Evolutionary conservation across 2,797 vertebrate species (phyloP), one percentile per base, ranked within the genome.

Genomic region (Schizopygopsis pylzovi): DNA sequence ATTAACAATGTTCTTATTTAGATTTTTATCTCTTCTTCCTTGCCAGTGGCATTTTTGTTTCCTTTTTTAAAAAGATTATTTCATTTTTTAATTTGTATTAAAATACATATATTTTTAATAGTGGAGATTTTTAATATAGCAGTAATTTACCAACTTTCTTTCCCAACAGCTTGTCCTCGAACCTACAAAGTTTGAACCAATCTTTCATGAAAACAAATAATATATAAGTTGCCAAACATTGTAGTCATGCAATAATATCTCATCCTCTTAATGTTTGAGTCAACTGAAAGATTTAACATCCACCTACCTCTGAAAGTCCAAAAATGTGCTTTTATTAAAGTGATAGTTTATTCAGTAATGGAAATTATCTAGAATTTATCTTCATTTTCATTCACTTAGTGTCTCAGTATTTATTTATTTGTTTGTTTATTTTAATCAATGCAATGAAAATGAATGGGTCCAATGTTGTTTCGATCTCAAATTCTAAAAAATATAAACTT

Each of bases 391-490:
- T 4, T 2, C 15, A 25, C 8, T 8, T 7, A 45, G 15, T 72
- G 41, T 15, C 11, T 45, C 70, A 8, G 22, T 25, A 43, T 43
- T 43, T 43, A 4, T 28, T 33, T 18, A 7, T 49, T 67, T 45
- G 43, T 28, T 52, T 18, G 7, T 49, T 67, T 16, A 9, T 37
- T 67, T 67, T 67, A 20, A 47, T 37, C 25, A 43, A 9, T 37
- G 49, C 47, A 54, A 12, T 76, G 9, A 54, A 20, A 12, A 76
- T 33, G 4, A 37, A 33, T 6, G 20, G 28, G 28, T 37, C 9
- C 28, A 54, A 13, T 76, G 6, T 77, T 56, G 49, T 39, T 77
- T 77, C 33, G 33, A 77, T 20, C 73, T 56, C 73, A 39, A 54
- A 33, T 13, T 77, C 37, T 77, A 59, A 12, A 15, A 59, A 78